These are phyloP conservation scores for Oplegnathus fasciatus DNA, from an alignment of 2,113 vertebrate species.

Conservation along the genomic window DNA sequence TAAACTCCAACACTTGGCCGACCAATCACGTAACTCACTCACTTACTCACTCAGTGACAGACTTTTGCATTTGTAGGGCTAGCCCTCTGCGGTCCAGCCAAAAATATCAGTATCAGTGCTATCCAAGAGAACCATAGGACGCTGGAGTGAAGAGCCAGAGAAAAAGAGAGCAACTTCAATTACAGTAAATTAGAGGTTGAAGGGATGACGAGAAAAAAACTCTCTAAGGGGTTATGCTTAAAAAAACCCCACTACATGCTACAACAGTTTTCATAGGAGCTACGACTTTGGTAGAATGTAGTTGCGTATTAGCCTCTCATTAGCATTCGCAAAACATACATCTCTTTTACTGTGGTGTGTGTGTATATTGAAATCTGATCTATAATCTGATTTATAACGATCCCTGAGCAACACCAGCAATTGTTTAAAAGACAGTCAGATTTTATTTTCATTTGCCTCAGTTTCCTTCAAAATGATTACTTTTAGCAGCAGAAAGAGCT, in stretches of 20 bases:
- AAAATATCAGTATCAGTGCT: too few species aligned
- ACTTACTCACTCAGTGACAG: too few species aligned
- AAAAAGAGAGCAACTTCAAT: neutral
- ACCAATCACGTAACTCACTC: too few species aligned
- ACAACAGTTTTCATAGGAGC: too few species aligned
- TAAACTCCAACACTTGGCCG: too few species aligned
- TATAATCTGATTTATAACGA: conserved; percentile 30
- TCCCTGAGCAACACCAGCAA: conserved; percentile 2
- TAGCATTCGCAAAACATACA: neutral
- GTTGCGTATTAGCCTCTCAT: neutral
- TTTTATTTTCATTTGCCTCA: neutral
- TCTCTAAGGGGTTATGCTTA: neutral
- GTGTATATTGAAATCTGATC: conserved; percentile 15
- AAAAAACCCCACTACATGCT: neutral
- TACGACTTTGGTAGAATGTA: too few species aligned
- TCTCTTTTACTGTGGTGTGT: neutral
- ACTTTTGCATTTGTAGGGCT: too few species aligned
- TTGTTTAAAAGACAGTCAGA: neutral
- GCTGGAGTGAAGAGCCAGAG: too few species aligned
- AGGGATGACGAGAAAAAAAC: neutral
- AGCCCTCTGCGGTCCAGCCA: too few species aligned
- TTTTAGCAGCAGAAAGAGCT: neutral
- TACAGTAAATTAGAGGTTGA: neutral
- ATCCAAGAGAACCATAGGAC: neutral
- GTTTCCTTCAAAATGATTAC: neutral